Evolutionary conservation across 2,113 vertebrate species (phyloP), one percentile per base, ranked within the genome.

Genomic region (Cololabis saira): DNA sequence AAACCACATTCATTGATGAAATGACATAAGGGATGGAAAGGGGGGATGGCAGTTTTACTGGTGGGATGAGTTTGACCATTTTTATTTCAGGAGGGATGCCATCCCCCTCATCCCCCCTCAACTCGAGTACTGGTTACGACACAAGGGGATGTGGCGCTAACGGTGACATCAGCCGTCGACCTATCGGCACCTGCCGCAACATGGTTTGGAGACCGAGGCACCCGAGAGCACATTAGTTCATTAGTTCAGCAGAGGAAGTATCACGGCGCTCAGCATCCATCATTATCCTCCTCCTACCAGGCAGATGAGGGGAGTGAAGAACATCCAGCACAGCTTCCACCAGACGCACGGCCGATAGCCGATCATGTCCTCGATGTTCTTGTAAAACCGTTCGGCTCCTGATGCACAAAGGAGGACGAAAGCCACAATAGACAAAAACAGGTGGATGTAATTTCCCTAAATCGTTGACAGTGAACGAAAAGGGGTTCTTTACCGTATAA

Each of bases 361-460:
- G 18, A 97, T 96, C 95, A 97, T 97, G 74, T 96, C 95, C 80
- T 96, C 95, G 0, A 97, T 96, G 83, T 96, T 92, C 15, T 75
- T 75, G 65, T 97, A 96, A 87, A 97, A 97, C 61, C 86, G 93
- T 19, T 97, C 95, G 42, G 95, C 95, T 62, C 96, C 96, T 97
- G 73, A 12, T 24, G 33, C 42, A 22, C 12, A 56, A 22, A 50
- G 3, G 71, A 33, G 56, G 13, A 45, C 22, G 50, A 60, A 37
- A 74, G 33, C n/a, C n/a, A n/a, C n/a, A n/a, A 45, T 63, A 27
- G 12, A 42, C 11, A 14, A 17, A 52, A 47, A 56, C 22, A 55
- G 27, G 19, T 15, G 13, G 33, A 69, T 61, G 57, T 76, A 67
- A 82, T 80, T 82, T 80, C 74, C 2, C 0, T 12, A 9, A 27